Percentiles rank a stretch among this genome's conserved stretches.
Evolutionary conservation across 1,140 invertebrate genomes (phyloP).

Genomic region (Heliothis virescens): DNA sequence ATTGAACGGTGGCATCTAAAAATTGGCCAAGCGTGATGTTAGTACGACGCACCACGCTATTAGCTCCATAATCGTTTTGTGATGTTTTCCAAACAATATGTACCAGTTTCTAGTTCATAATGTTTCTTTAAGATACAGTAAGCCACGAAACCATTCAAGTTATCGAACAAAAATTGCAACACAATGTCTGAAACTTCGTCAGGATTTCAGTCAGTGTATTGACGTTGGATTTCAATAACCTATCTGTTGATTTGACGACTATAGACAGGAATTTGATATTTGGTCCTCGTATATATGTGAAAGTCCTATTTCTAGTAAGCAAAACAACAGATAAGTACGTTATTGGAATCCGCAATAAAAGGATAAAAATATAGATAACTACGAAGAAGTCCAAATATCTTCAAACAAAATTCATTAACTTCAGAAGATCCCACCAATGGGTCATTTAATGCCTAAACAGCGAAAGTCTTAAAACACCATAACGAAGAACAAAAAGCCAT

Average conservation of each 20-base stretch:
- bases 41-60: conserved; percentile 14
- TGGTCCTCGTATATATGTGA: no score
- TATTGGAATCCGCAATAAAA: no score
- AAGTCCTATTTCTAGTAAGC: no score
- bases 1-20: conserved; percentile 55
- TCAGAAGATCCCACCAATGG: not conserved
- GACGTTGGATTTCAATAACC: no score
- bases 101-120: not conserved
- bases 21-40: conserved; percentile 50
- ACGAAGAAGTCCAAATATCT: no score
- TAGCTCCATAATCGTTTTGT: conserved; percentile 31
- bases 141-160: not conserved
- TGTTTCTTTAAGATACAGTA: not conserved
- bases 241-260: no score
- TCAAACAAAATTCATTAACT: not conserved
- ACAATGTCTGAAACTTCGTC: no score
- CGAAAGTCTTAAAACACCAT: not conserved
- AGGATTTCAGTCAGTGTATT: no score
- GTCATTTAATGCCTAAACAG: not conserved
- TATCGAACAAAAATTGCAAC: no score
- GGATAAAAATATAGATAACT: no score
- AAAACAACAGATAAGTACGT: no score
- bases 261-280: no score
- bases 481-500: not conserved
- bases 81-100: conserved; percentile 5